These are phyloP conservation scores for Branchinecta sandiegonensis DNA, from an alignment of 2,888 invertebrate genomes.

Conservation along the genomic window DNA sequence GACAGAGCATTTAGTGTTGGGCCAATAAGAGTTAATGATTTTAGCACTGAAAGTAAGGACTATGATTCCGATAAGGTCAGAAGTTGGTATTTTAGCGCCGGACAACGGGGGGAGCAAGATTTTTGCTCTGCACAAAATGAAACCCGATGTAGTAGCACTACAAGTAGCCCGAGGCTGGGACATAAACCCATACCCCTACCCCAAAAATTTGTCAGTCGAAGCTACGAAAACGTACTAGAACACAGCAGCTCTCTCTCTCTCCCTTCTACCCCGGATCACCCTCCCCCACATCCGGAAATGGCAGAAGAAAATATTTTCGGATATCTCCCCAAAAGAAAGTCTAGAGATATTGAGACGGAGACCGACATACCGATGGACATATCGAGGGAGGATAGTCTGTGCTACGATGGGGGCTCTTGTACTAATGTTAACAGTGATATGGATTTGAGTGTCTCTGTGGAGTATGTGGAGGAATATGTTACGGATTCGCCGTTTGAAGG, in stretches of 20 bases:
- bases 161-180: background rate
- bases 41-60: background rate
- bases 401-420: background rate
- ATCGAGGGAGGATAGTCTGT: slow-evolving; percentile 1
- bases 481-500: slow-evolving; percentile 70
- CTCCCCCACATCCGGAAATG: slow-evolving; percentile 75
- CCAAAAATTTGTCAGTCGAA: background rate
- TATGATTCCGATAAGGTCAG: background rate
- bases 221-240: background rate
- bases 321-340: slow-evolving; percentile 47
- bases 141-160: background rate
- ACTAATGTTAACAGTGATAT: background rate
- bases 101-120: too few relatives aligned
- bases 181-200: slow-evolving; percentile 3
- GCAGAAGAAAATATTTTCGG: slow-evolving; percentile 63
- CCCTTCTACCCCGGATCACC: slow-evolving; percentile 86
- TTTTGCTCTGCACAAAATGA: background rate
- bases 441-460: slow-evolving; percentile 52
- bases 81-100: too few relatives aligned
- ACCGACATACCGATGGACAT: slow-evolving; percentile 39
- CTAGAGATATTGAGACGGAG: slow-evolving; percentile 71
- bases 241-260: slow-evolving; percentile 40
- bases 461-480: slow-evolving; percentile 39
- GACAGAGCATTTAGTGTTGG: background rate
- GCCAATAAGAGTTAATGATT: too few relatives aligned